phyloP scores from a whole-genome alignment of 1,140 invertebrate species.

The Mamestra configurata region DNA sequence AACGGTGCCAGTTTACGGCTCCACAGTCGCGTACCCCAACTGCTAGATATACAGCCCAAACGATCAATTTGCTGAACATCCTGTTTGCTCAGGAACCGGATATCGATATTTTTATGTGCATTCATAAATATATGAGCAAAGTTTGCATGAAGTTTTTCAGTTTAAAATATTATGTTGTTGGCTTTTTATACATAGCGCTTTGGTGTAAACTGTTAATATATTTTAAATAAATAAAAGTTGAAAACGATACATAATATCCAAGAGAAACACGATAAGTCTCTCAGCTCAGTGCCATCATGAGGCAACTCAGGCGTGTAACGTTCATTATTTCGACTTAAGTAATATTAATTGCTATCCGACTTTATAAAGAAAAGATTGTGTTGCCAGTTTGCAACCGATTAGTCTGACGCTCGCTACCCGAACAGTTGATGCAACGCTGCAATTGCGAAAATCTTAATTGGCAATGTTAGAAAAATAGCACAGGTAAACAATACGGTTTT shows the following conservation, averaged over 20 bases:
- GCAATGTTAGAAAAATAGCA: constrained; percentile 64
- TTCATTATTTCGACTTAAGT: constrained; percentile 79
- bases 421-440: constrained; percentile 65
- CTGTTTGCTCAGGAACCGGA: too few species aligned
- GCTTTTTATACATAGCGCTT: too few species aligned
- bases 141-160: too few species aligned
- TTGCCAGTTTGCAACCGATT: constrained; percentile 66
- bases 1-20: too few species aligned
- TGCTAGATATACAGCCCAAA: too few species aligned
- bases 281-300: constrained; percentile 61
- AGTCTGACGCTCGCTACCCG: constrained; percentile 66
- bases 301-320: constrained; percentile 73
- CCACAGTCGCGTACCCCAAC: too few species aligned
- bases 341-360: constrained; percentile 80
- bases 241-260: background rate
- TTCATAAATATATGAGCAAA: too few species aligned
- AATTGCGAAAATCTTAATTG: constrained; percentile 75
- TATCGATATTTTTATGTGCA: too few species aligned
- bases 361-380: constrained; percentile 76
- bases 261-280: constrained; percentile 31
- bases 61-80: too few species aligned
- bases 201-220: too few species aligned
- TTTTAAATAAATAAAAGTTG: too few species aligned
- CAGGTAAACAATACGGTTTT: constrained; percentile 57
- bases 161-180: too few species aligned